Conservation (phyloP, 2,888 invertebrate species). For the Fissipunctia ypsillon region DNA sequence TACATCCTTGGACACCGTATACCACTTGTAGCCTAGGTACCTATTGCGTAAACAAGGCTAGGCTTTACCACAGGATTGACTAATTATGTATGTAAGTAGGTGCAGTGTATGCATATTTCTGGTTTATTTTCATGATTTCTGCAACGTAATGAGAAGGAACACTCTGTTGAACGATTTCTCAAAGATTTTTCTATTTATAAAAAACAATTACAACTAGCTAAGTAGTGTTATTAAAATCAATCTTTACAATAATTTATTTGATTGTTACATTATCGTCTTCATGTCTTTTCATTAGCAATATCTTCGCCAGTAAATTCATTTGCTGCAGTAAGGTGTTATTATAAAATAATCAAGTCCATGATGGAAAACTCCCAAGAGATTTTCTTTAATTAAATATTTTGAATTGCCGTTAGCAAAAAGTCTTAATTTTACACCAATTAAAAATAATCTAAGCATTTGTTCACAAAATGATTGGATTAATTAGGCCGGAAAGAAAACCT, state of each 20-base stretch:
- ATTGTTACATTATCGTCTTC: no score
- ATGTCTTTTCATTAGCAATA: neutral
- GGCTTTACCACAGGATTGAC: constrained; percentile 32
- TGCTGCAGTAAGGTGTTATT: constrained; percentile 12
- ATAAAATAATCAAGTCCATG: neutral
- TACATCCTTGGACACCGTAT: constrained; percentile 31
- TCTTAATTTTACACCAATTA: neutral
- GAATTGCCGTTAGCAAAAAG: neutral
- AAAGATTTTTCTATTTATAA: neutral
- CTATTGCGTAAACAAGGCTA: constrained; percentile 37
- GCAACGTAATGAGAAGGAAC: neutral
- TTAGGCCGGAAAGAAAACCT: neutral
- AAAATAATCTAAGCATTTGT: neutral
- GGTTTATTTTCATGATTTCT: neutral
- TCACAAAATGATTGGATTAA: neutral
- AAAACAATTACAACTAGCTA: no score
- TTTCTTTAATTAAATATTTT: neutral
- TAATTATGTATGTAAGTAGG: constrained; percentile 24
- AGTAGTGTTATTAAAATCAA: neutral
- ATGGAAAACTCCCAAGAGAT: neutral
- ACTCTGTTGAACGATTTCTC: neutral
- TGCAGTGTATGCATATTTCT: neutral
- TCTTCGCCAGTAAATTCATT: neutral
- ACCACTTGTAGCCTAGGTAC: constrained; percentile 9
- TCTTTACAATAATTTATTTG: neutral